Percentiles rank a stretch among this genome's conserved stretches.
Conservation (phyloP, 2,888 invertebrate genomes). For the Drosophila putrida region DNA sequence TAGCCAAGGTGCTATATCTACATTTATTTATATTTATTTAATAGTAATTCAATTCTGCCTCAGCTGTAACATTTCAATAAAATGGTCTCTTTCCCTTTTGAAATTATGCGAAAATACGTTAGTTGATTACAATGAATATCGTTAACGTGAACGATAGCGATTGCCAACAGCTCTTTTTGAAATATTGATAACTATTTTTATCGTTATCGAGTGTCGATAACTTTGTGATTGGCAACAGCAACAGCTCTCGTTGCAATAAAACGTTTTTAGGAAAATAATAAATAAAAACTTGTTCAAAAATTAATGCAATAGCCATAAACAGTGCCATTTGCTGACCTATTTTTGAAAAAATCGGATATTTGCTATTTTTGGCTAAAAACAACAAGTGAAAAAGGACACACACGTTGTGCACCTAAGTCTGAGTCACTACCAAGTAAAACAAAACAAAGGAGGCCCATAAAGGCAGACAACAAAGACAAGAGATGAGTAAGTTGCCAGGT, state of each 20-base stretch:
- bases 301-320: neutral
- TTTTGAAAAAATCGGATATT: neutral
- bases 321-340: slow-evolving; percentile 2
- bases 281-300: slow-evolving; percentile 43
- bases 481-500: slow-evolving; percentile 64
- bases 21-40: slow-evolving; percentile 23
- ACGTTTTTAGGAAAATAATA: slow-evolving; percentile 33
- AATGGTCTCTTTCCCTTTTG: slow-evolving; percentile 43
- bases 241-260: slow-evolving; percentile 36
- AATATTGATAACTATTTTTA: neutral
- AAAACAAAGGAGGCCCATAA: slow-evolving; percentile 41
- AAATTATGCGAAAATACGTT: neutral
- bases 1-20: slow-evolving; percentile 21
- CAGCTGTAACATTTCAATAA: slow-evolving; percentile 47
- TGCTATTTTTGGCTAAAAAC: neutral
- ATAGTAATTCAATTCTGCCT: slow-evolving; percentile 22
- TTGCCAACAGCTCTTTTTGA: slow-evolving; percentile 18
- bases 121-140: neutral
- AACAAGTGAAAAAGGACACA: slow-evolving; percentile 25
- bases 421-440: slow-evolving; percentile 38
- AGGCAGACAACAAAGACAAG: slow-evolving; percentile 49
- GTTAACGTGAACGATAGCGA: neutral
- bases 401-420: slow-evolving; percentile 24
- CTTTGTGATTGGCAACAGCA: slow-evolving; percentile 31
- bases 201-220: slow-evolving; percentile 41